Conservation (phyloP, 2,888 invertebrate genomes). For the Meandrusa payeni region DNA sequence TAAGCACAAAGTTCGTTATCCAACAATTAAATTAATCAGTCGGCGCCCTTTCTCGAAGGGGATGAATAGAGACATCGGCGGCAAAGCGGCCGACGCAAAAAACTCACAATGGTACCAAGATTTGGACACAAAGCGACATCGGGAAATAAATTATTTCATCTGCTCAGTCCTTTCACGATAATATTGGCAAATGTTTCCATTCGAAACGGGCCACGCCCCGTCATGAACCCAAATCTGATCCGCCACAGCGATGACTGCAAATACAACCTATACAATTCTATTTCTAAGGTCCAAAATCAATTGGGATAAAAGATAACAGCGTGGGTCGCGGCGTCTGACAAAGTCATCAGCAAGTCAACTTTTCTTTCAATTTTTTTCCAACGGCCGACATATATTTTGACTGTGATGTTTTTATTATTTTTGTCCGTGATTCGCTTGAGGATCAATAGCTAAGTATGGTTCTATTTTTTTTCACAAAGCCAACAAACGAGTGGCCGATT, state of each 20-base stretch:
- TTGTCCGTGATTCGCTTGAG: constrained; percentile 68
- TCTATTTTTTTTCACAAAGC: constrained; percentile 63
- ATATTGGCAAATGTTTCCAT: constrained; percentile 81
- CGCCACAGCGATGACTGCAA: constrained; percentile 28
- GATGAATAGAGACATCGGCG: constrained; percentile 73
- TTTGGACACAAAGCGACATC: constrained; percentile 77
- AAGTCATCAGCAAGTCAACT: constrained; percentile 71
- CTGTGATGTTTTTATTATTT: constrained; percentile 81
- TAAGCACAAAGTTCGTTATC: constrained; percentile 17
- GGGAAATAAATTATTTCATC: constrained; percentile 80
- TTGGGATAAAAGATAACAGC: constrained; percentile 26
- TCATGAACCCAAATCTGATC: constrained; percentile 49
- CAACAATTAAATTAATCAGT: constrained; percentile 33
- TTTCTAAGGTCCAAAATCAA: constrained; percentile 32
- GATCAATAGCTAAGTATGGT: constrained; percentile 60
- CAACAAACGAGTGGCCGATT: constrained; percentile 54
- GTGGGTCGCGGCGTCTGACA: constrained; percentile 64
- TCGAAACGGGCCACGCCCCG: constrained; percentile 75
- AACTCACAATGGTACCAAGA: constrained; percentile 71
- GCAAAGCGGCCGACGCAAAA: constrained; percentile 68
- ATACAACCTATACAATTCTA: constrained; percentile 25
- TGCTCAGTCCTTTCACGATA: constrained; percentile 78
- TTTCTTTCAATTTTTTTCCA: constrained; percentile 63
- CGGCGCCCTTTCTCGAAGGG: constrained; percentile 64
- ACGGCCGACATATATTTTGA: constrained; percentile 78